These are phyloP conservation scores for Botia almorhae DNA, from an alignment of 2,797 vertebrate species.

Conservation along the genomic window DNA sequence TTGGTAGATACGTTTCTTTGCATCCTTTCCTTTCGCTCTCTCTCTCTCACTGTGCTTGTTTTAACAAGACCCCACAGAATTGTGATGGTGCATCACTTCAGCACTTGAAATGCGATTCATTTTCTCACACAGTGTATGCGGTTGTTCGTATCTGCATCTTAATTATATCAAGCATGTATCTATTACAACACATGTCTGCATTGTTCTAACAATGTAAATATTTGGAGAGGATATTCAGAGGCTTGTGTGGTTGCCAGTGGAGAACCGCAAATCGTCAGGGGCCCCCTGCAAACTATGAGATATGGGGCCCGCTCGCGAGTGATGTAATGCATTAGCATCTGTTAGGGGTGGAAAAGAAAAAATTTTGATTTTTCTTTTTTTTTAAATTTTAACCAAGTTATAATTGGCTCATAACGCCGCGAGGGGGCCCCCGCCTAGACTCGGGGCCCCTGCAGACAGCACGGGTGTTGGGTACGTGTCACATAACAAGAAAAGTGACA, in stretches of 20 bases:
- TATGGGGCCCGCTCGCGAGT: not conserved
- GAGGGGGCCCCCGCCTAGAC: too few species aligned
- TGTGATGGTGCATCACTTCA: not conserved
- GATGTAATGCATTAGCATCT: not conserved
- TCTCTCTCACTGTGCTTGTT: slow-evolving; percentile 21
- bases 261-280: not conserved
- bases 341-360: not conserved
- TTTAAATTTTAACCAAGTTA: too few species aligned
- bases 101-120: slow-evolving; percentile 1
- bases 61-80: slow-evolving; percentile 46
- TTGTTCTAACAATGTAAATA: slow-evolving; percentile 14
- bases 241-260: not conserved
- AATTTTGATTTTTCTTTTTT: not conserved
- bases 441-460: not conserved
- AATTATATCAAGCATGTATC: not conserved
- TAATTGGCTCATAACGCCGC: too few species aligned
- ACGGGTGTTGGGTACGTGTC: not conserved
- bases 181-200: not conserved
- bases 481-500: not conserved
- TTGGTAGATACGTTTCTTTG: slow-evolving; percentile 77
- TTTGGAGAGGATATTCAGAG: slow-evolving; percentile 17
- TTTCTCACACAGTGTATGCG: not conserved
- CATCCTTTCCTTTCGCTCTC: slow-evolving; percentile 54
- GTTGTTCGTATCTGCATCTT: slow-evolving; percentile 8
- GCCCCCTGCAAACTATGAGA: not conserved